Evolutionary conservation across 2,113 vertebrate genomes (phyloP), one percentile per base, ranked within the genome.

Genomic region (Triplophysa rosa): DNA sequence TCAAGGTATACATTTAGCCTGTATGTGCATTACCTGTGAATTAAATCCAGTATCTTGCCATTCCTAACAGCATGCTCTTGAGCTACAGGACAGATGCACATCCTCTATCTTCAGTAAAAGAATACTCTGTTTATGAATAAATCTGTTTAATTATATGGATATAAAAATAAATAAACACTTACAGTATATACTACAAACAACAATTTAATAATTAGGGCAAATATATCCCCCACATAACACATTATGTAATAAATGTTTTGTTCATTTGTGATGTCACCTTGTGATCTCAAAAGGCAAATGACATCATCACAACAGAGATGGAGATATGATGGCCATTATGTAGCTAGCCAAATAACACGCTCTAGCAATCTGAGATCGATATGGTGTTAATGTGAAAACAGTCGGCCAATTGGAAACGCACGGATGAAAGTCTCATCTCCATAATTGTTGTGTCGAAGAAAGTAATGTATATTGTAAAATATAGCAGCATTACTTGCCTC

Each of bases 401-500:
- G 80, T 76, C 47, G 19, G 73, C 54, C 80, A 84, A 80, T 83
- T 84, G 69, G 69, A 80, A 72, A 83, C 69, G 70, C 71, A 81
- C 81, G 61, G 75, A 76, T 80, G 78, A 76, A 79, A 81, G 83
- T 74, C 86, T 71, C 82, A 83, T 84, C 81, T 76, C 79, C 79
- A 77, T 84, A 86, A 87, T 83, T 83, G 86, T 83, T 61, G 83
- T 81, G 80, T 84, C 84, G 78, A 84, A 84, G 76, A 78, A 82
- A 77, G 71, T 72, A 77, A 75, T 82, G 79, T 77, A 65, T 76
- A 72, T 47, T 67, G 80, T 77, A 83, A 83, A 78, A 84, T 84
- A 83, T 75, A 70, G 80, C 29, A 76, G 61, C 82, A 79, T 80
- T 85, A 73, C 68, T 67, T 12, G 23, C 69, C 68, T 71, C 40